These are phyloP conservation scores for Phasianus colchicus DNA, from an alignment of 2,113 vertebrate species.

Conservation along the genomic window DNA sequence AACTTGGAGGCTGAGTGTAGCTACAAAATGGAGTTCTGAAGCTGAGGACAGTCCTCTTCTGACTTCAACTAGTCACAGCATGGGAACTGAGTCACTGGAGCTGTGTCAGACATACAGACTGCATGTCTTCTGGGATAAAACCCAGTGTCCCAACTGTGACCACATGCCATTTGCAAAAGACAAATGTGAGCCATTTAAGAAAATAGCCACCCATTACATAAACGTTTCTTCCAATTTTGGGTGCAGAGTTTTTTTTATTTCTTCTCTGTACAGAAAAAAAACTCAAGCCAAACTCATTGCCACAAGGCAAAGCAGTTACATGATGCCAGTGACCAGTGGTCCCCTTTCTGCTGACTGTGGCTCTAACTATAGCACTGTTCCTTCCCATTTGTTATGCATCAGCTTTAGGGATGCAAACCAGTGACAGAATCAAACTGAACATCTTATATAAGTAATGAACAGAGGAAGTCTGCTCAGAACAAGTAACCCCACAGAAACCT, in stretches of 20 bases:
- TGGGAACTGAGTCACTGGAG: neutral
- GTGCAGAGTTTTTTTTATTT: neutral
- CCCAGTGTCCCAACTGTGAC: neutral
- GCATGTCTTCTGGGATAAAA: neutral
- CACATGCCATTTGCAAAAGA: neutral
- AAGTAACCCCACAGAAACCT: neutral
- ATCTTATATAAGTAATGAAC: neutral
- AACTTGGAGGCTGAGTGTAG: neutral
- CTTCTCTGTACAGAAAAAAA: neutral
- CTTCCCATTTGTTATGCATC: slow-evolving; percentile 36
- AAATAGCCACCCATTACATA: neutral
- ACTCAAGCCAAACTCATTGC: neutral
- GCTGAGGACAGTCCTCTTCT: neutral
- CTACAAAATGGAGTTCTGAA: neutral
- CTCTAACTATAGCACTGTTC: slow-evolving; percentile 33
- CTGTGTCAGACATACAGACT: neutral
- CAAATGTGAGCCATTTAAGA: neutral
- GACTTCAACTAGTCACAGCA: neutral
- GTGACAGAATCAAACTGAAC: neutral
- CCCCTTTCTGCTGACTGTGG: slow-evolving; percentile 36
- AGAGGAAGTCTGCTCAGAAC: neutral
- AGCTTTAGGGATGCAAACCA: neutral
- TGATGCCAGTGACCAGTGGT: neutral
- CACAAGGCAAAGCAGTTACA: slow-evolving; percentile 49
- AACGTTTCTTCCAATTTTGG: neutral